A percentile compares a stretch with the other conserved stretches of the same genome.
These are phyloP conservation scores for Mungos mungo DNA, from an alignment of 2,113 vertebrate genomes.

Conservation along the genomic window DNA sequence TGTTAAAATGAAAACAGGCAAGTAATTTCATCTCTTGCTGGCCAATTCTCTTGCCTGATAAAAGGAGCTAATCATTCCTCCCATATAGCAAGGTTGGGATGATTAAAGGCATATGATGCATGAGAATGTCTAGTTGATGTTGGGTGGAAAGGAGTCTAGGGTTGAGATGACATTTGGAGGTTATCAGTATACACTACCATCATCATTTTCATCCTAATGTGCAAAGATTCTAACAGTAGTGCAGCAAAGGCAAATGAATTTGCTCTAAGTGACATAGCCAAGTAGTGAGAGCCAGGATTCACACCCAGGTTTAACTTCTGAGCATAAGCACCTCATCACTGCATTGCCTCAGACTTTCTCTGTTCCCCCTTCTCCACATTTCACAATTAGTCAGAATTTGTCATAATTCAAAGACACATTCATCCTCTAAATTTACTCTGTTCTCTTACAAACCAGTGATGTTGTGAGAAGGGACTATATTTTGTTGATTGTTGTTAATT, in stretches of 20 bases:
- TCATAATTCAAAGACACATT: neutral
- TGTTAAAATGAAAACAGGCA: neutral
- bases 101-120: fast-evolving
- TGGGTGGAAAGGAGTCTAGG: neutral
- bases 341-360: neutral
- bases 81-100: fast-evolving
- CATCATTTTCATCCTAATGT: neutral
- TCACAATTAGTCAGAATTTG: conserved; percentile 24
- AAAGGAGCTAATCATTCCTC: neutral
- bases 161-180: neutral
- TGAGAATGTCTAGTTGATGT: neutral
- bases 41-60: neutral
- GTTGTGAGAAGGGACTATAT: neutral
- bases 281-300: neutral
- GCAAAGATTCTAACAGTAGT: neutral
- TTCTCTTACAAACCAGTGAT: neutral
- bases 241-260: neutral
- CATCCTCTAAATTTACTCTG: neutral
- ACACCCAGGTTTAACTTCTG: neutral
- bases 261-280: neutral
- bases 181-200: neutral
- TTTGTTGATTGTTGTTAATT: neutral
- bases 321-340: fast-evolving
- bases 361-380: neutral
- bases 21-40: neutral